Evolutionary conservation across 2,888 invertebrate genomes (phyloP).

Genomic region (Chaitophorus viminalis): DNA sequence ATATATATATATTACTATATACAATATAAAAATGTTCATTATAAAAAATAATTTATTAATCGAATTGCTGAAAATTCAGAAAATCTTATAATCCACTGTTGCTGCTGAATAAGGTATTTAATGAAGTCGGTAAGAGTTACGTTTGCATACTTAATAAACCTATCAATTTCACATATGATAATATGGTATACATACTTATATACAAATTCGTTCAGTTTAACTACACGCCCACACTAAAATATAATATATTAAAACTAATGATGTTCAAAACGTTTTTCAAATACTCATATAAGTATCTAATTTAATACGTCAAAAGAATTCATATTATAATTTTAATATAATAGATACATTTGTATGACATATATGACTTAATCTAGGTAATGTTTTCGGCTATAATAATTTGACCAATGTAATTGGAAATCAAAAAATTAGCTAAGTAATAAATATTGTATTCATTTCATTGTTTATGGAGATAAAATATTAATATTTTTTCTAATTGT

Average conservation of each 20-base stretch:
- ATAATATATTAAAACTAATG: neutral
- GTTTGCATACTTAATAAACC: neutral
- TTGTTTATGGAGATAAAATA: neutral
- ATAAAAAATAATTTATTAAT: neutral
- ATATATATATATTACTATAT: too few species aligned
- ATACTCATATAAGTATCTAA: too few species aligned
- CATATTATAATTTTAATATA: too few species aligned
- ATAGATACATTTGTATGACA: neutral
- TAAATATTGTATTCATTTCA: neutral
- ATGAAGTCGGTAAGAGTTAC: neutral
- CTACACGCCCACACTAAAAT: neutral
- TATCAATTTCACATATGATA: neutral
- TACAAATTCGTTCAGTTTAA: neutral
- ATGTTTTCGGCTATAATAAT: neutral
- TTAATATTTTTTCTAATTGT: neutral
- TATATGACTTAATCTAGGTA: neutral
- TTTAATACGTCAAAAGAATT: too few species aligned
- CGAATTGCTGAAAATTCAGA: neutral
- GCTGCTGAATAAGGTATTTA: conserved; percentile 1
- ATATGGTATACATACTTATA: neutral
- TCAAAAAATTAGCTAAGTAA: neutral
- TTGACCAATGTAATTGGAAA: neutral
- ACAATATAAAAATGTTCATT: too few species aligned
- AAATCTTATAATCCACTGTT: neutral
- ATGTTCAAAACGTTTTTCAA: too few species aligned